A percentile compares a stretch with the other conserved stretches of the same genome.
Conservation (phyloP, 2,888 invertebrate species). For the Rotaria socialis region DNA sequence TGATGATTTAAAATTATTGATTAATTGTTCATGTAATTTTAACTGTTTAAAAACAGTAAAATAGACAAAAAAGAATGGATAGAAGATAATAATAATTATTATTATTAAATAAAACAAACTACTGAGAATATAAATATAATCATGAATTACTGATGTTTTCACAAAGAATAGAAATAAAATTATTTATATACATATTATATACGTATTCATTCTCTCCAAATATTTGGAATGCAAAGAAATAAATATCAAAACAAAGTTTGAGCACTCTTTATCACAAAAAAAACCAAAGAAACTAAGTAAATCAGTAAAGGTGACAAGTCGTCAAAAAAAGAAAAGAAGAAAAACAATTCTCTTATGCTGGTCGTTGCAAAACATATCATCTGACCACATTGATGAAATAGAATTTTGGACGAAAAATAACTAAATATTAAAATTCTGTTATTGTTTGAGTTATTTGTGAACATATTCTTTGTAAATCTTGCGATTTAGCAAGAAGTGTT, state of each 20-base stretch:
- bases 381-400: not conserved
- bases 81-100: not conserved
- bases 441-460: conserved; percentile 28
- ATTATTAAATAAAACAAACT: conserved; percentile 27
- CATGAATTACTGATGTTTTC: not conserved
- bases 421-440: not conserved
- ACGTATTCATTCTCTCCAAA: not conserved
- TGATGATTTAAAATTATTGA: not conserved
- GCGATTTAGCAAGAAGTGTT: conserved; percentile 3
- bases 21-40: not conserved
- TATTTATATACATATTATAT: not conserved
- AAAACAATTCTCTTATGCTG: not conserved
- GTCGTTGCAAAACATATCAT: not conserved
- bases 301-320: not conserved
- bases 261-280: not conserved
- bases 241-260: not conserved
- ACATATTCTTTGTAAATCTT: conserved; percentile 29
- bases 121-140: not conserved
- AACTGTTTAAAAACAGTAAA: not conserved
- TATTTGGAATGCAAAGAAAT: not conserved
- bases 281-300: not conserved
- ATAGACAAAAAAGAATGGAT: not conserved
- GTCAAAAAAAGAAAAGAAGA: not conserved
- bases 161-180: not conserved
- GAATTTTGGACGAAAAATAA: not conserved